Base-by-base conservation (phyloP, 2,888 invertebrate species). In the Druceiella hillmani region DNA sequence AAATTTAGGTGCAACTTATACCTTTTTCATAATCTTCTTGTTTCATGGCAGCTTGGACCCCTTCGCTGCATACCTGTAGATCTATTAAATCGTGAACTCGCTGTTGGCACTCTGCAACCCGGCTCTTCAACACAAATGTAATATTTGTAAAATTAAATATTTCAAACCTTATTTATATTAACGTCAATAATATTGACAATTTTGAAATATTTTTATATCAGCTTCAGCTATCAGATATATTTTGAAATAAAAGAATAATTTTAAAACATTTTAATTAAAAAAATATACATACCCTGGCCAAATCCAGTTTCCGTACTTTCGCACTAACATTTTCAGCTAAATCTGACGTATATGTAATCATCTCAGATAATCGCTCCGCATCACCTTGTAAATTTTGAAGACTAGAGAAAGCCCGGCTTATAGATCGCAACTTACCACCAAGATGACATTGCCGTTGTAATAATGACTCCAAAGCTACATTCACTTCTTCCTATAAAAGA, bases 1-100 rank as follows among this genome's bases (percentile, higher is more conserved):
- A n/a, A n/a, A n/a, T n/a, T n/a, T n/a, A n/a, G n/a, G n/a, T n/a
- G n/a, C n/a, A n/a, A n/a, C n/a, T n/a, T n/a, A n/a, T 43, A 69
- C 72, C 79, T 66, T 89, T 87, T 63, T 99, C 99, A 66, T 89
- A 98, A 61, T 99, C 94, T 63, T 97, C 94, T 50, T 90, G 88
- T 46, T 82, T 79, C 36, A 99, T 82, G 1, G 99, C 95, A 33
- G 87, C 82, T 47, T 93, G 87, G 0, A 99, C 98, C n/a, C 97
- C 98, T 59, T 95, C 91, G 32, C 94, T 93, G 60, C 98, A 99
- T 39, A 92, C 75, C 62, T 95, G 92, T 34, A 98, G 71, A 60
- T 98, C 97, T 41, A 97, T 81, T 24, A 98, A 75, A 60, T 98
- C 97, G 53, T 94, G 90, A 0, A 98, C 95, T 40, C 97, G 73